phyloP scores from a whole-genome alignment of 2,113 vertebrate species.

The Plecturocebus donacophilus region DNA sequence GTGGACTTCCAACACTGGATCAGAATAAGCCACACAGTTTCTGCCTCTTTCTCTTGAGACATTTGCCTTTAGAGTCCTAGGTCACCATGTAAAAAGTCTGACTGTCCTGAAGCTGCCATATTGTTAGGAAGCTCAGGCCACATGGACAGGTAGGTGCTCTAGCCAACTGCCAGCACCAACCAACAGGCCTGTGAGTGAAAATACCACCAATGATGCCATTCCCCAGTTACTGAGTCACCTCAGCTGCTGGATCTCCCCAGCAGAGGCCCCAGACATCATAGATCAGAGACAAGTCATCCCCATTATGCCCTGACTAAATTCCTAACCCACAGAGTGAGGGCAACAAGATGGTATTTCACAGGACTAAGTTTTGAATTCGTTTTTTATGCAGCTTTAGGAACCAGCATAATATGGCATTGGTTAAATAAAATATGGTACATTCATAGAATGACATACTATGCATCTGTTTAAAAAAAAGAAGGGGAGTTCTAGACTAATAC shows the following conservation, averaged over 20 bases:
- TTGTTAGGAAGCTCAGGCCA: background rate
- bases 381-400: background rate
- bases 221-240: background rate
- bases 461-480: background rate
- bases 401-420: background rate
- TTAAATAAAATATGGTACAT: background rate
- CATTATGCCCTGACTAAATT: background rate
- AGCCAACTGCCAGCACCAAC: background rate
- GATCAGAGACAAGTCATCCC: background rate
- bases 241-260: background rate
- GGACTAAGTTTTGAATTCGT: background rate
- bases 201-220: background rate
- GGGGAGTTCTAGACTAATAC: background rate
- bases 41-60: background rate
- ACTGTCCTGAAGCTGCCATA: background rate
- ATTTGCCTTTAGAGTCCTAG: background rate
- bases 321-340: background rate
- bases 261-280: background rate
- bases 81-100: background rate
- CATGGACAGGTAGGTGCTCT: background rate
- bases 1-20: background rate
- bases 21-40: background rate
- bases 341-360: background rate
- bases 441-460: background rate
- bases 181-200: background rate